Evolutionary conservation across 2,797 vertebrate genomes (phyloP), one percentile per base, ranked within the genome.

Genomic region (Chaetophractus vellerosus): DNA sequence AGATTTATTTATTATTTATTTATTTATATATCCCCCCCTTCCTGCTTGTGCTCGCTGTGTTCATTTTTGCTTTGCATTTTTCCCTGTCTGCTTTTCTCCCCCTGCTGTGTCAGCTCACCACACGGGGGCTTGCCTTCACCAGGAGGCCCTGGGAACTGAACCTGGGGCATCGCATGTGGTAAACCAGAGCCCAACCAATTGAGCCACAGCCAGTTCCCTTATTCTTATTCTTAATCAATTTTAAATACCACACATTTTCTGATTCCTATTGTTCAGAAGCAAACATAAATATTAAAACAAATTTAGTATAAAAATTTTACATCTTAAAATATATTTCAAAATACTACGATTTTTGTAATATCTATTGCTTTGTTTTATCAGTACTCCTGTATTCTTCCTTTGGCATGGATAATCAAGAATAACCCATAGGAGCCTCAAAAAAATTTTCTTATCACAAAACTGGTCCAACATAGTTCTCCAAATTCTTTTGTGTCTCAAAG

Each of bases 401-500:
- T 84, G 64, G 38, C 24, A 36, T 21, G 76, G 50, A 64, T 74
- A 72, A 80, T 92, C 45, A 84, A 28, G 61, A 66, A 71, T 21
- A 88, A 72, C 50, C 21, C 87, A 33, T 68, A 90, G 71, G 41
- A 88, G 31, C 90, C 87, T 83, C 55, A 74, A 55, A 93, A 66
- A 81, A 41, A 80, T 80, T 85, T 85, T 68, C 84, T 36, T 88
- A 31, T 91, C 75, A 36, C 9, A 78, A 55, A 93, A 89, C 89
- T 96, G 48, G n/a, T 71, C 84, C 28, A 57, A 82, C 86, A 74
- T 90, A 75, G 86, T 75, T 74, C 36, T 93, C 31, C 26, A 93
- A 19, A 86, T 89, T 88, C 28, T 74, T 96, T 92, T 91, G 48
- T 74, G 93, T 95, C 83, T 63, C 45, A 78, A 45, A 64, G 80